A percentile compares a stretch with the other conserved stretches of the same genome.
Conservation (phyloP, 1,140 invertebrate genomes). For the Drosophila paulistorum region DNA sequence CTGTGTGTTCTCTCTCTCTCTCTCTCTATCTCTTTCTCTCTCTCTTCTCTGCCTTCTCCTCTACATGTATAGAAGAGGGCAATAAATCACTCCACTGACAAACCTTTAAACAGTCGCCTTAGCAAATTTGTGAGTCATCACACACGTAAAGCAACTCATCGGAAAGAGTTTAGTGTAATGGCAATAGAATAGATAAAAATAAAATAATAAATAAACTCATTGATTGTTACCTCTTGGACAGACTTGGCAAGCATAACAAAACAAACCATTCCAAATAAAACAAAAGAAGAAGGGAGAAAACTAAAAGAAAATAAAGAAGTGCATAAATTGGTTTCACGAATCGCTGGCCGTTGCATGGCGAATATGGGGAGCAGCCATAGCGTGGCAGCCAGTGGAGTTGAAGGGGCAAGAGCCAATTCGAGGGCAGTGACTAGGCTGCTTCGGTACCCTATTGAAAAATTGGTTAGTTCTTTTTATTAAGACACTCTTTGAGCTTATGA, state of each 20-base stretch:
- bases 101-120: conserved; percentile 13
- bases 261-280: not conserved
- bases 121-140: conserved; percentile 42
- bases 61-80: not conserved
- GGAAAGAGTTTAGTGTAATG: conserved; percentile 3
- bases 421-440: too few species aligned
- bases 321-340: conserved; percentile 73
- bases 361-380: too few species aligned
- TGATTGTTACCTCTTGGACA: conserved; percentile 2
- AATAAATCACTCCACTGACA: not conserved
- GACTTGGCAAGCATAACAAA: conserved; percentile 44
- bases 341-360: conserved; percentile 32
- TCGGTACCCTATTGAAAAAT: too few species aligned
- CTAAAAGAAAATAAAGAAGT: conserved; percentile 51
- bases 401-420: too few species aligned
- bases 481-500: too few species aligned
- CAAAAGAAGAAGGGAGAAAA: not conserved
- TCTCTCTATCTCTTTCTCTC: not conserved
- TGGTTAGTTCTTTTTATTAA: too few species aligned
- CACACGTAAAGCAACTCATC: conserved; percentile 19
- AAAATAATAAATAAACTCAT: conserved; percentile 22
- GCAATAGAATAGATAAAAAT: conserved; percentile 14
- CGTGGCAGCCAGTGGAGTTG: too few species aligned
- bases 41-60: not conserved
- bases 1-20: not conserved